Conservation (phyloP, 2,113 vertebrate species). For the Neogale vison region DNA sequence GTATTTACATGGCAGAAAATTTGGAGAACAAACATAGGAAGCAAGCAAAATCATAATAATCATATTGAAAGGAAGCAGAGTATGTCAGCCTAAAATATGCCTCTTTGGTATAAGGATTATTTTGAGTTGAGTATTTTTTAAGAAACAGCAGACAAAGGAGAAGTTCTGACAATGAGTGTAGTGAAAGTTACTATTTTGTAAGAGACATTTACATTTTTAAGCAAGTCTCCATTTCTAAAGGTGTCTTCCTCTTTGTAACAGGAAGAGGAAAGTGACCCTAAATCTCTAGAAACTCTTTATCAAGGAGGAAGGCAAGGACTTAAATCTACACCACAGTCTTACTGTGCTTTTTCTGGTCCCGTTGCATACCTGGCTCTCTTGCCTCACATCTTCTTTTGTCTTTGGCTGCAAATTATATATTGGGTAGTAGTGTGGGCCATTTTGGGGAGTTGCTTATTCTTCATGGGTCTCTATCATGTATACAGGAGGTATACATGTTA, state of each 20-base stretch:
- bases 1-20: neutral
- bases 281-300: neutral
- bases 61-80: neutral
- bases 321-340: neutral
- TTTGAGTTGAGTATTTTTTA: neutral
- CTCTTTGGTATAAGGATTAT: neutral
- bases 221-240: neutral
- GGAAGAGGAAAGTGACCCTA: neutral
- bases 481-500: neutral
- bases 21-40: neutral
- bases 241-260: neutral
- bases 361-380: neutral
- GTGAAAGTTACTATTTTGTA: neutral
- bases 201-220: neutral
- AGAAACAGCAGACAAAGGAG: neutral
- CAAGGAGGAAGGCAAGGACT: neutral
- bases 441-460: neutral
- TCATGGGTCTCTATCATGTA: neutral
- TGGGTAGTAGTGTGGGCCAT: neutral
- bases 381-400: neutral
- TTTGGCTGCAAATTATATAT: neutral
- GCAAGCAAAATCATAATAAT: neutral
- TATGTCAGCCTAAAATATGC: neutral
- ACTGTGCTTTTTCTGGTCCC: neutral
- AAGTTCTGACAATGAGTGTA: neutral